A percentile compares a stretch with the other conserved stretches of the same genome.
Evolutionary conservation across 2,113 vertebrate species (phyloP).

Genomic region (Cyprichromis sp.): DNA sequence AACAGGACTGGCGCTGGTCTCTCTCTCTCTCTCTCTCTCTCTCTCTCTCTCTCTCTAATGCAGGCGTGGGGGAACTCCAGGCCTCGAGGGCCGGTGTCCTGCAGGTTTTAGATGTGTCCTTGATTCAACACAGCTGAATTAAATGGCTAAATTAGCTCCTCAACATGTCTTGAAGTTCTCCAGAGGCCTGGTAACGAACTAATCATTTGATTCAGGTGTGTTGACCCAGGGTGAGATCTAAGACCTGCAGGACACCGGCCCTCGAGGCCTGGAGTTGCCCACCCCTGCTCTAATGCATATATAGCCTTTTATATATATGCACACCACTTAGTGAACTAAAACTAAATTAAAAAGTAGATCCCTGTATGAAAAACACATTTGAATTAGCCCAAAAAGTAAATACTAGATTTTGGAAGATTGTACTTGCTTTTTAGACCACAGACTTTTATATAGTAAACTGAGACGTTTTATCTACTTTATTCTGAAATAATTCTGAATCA

Average conservation of each 20-base stretch:
- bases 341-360: not conserved
- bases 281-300: too few species aligned
- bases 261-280: too few species aligned
- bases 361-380: not conserved
- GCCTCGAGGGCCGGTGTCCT: too few species aligned
- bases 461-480: not conserved
- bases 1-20: not conserved
- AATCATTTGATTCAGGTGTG: too few species aligned
- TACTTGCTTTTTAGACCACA: not conserved
- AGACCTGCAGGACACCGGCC: too few species aligned
- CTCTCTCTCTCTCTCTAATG: not conserved
- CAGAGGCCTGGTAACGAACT: too few species aligned
- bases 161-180: too few species aligned
- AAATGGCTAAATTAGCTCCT: too few species aligned
- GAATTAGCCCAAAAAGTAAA: not conserved
- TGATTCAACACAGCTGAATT: too few species aligned
- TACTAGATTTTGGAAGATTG: not conserved
- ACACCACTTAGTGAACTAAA: not conserved
- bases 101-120: too few species aligned
- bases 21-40: fast-evolving
- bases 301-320: too few species aligned
- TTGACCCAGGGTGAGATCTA: too few species aligned
- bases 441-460: not conserved
- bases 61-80: not conserved
- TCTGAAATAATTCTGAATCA: not conserved